phyloP scores from a whole-genome alignment of 37 sponge, comb jelly and placozoan genomes.

The Diacarnus erythraeanus region DNA sequence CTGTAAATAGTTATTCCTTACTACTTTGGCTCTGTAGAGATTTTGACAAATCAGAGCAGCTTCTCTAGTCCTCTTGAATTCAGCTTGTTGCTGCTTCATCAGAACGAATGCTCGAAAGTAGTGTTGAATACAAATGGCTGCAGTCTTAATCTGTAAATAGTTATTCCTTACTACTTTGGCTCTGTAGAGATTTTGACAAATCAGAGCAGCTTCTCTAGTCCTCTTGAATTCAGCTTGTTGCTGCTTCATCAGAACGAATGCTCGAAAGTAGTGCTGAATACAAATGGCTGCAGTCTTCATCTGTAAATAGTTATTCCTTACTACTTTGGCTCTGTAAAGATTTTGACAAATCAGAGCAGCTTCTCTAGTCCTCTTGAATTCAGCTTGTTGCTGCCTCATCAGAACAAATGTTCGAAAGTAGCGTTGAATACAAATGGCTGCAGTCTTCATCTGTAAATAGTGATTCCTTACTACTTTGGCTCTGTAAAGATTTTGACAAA shows the following conservation, averaged over 20 bases:
- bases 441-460: neutral
- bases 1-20: neutral
- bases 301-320: neutral
- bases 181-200: neutral
- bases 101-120: neutral
- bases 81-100: neutral
- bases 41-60: neutral
- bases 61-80: neutral
- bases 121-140: slow-evolving; percentile 43
- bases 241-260: neutral
- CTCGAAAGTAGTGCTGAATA: neutral
- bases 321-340: slow-evolving; percentile 5
- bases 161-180: neutral
- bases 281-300: slow-evolving; percentile 13
- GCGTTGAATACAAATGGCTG: slow-evolving; percentile 19
- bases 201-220: neutral
- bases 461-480: neutral
- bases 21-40: neutral
- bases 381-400: neutral
- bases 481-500: neutral
- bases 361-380: neutral
- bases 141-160: neutral
- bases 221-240: neutral
- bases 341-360: slow-evolving; percentile 54
- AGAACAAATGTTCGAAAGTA: slow-evolving; percentile 6